Base-by-base conservation (phyloP, 1,140 invertebrate genomes). In the Asobara japonica region DNA sequence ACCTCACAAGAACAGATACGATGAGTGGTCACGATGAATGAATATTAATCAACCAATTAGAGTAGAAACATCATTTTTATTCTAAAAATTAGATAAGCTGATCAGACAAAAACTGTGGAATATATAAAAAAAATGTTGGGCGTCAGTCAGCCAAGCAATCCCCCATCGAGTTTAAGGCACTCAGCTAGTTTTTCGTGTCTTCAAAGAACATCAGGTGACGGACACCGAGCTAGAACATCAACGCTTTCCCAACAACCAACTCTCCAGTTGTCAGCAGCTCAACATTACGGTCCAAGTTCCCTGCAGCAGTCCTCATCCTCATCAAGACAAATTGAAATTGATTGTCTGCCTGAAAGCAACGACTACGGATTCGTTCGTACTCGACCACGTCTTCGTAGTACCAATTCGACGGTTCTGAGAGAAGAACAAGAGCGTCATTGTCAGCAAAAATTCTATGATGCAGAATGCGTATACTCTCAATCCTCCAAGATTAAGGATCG, bases 161-260 rank as follows among this genome's bases (percentile, higher is more conserved):
- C 85, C 71, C 86, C 86, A 45, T 86, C 86, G 74, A 87, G 84
- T 74, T 79, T 89, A 65, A 78, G 88, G 71, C 88, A 89, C 78
- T 89, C 88, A 74, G 88, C 88, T 33, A 89, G 88, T 69, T 89
- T 89, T 78, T 89, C 88, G 30, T 89, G 88, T 78, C 80, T 89
- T 33, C 85, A 87, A 65, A 83, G 87, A 29, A 82, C 86, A 69
- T 81, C 84, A 5, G 76, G 70, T 16, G 76, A 79, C 69, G 82
- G 74, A 25, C 88, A 88, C 69, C 82, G 88, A 2, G 80, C 87
- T 2, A 82, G 88, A 61, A 89, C 88, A 6, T 89, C 88, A 31
- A 89, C 88, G 7, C 78, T 89, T 38, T 81, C 88, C 16, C 84
- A 87, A 36, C 84, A 87, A 20, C 83, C 84, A 8, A 80, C 79